Base-by-base conservation (phyloP, 2,888 invertebrate species). In the Pterobdella sp. region DNA sequence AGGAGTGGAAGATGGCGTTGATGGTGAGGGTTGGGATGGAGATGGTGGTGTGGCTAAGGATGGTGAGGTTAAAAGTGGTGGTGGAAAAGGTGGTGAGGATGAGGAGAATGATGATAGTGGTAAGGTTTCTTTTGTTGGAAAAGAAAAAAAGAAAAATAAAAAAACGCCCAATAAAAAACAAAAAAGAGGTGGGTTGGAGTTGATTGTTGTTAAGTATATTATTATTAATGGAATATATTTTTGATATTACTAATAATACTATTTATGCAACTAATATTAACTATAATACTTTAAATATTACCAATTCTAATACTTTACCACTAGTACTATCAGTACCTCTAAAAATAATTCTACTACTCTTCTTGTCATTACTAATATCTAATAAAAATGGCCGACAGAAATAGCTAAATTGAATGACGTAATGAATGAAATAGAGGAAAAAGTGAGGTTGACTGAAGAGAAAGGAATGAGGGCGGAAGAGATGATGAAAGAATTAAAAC, bases 91-190 rank as follows among this genome's bases (percentile, higher is more conserved):
- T 32, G 22, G 35, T n/a, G 34, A 32, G 35, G 35, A 31, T 32
- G 32, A 32, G 35, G 35, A 35, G n/a, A 34, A 66, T 66, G 66
- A 66, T n/a, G n/a, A n/a, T n/a, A n/a, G n/a, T n/a, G n/a, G n/a
- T n/a, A n/a, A n/a, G 52, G 52, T 49, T 49, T 49, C n/a, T 49
- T 18, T 49, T 49, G 52, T 49, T 3, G 22, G 32, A 7, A 65
- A 65, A 34, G 66, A 35, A 7, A 67, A 56, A 26, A 56, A 56
- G n/a, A 56, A 56, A n/a, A 56, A 22, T 22, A 56, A 56, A 26
- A 56, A 56, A 26, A 56, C 60, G n/a, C 60, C 18, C n/a, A 56
- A 56, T 56, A 56, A 56, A n/a, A 56, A 56, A 26, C 60, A 56
- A 22, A 56, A 56, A 26, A 4, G 18, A 42, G 42, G 10, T 42